These are phyloP conservation scores for Caenorhabditis briggsae DNA, from an alignment of 1,140 invertebrate species.

Conservation along the genomic window DNA sequence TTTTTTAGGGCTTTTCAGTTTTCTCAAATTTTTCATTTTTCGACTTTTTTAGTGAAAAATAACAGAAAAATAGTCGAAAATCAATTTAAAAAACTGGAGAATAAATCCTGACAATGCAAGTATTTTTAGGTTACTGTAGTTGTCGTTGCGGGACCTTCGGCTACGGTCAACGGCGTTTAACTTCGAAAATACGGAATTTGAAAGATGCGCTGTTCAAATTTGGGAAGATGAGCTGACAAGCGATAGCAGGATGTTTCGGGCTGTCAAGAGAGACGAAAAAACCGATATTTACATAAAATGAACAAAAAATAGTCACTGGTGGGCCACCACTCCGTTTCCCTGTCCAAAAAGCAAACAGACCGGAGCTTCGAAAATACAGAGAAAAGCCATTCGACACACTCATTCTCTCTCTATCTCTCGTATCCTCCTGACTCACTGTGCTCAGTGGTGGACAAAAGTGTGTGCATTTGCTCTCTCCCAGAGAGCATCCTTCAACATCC, in stretches of 20 bases:
- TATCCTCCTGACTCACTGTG: conserved; percentile 8
- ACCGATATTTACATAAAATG: conserved; percentile 48
- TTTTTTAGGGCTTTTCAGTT: too few relatives aligned
- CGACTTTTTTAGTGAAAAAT: too few relatives aligned
- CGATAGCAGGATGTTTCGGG: neutral
- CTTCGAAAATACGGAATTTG: too few relatives aligned
- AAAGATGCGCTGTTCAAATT: too few relatives aligned
- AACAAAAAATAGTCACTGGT: conserved; percentile 14
- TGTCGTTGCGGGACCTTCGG: too few relatives aligned
- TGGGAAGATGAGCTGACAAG: neutral
- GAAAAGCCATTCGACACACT: conserved; percentile 51
- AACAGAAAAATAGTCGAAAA: too few relatives aligned
- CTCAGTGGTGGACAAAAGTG: conserved; percentile 18
- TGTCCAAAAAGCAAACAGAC: conserved; percentile 21
- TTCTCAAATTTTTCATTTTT: too few relatives aligned
- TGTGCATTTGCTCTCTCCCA: conserved; percentile 34
- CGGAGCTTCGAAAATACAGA: conserved; percentile 17
- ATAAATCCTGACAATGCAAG: too few relatives aligned
- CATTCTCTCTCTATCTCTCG: conserved; percentile 5
- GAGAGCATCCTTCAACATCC: conserved; percentile 9
- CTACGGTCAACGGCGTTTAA: too few relatives aligned
- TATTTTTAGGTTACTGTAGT: too few relatives aligned
- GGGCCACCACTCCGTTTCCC: neutral
- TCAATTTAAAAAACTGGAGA: too few relatives aligned
- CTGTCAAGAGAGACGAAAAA: neutral